phyloP scores from a whole-genome alignment of 1,140 invertebrate species.

The Pogonomyrmex californicus region DNA sequence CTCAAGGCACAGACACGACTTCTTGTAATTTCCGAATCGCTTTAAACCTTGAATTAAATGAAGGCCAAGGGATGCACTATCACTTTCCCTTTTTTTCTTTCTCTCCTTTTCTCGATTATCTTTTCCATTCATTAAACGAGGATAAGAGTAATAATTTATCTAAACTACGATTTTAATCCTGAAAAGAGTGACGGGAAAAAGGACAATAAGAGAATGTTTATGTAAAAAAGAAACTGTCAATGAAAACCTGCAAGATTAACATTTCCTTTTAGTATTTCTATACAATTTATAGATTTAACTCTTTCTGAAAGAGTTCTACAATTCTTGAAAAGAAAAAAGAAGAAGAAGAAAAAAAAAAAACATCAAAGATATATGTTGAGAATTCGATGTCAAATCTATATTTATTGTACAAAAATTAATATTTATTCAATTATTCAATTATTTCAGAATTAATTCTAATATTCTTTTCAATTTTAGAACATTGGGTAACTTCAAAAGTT shows the following conservation, averaged over 20 bases:
- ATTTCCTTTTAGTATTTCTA: background rate
- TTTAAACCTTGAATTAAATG: background rate
- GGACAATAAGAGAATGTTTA: background rate
- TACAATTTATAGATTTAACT: background rate
- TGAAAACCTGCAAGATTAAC: background rate
- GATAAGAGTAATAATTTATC: background rate
- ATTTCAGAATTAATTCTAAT: background rate
- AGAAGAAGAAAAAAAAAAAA: too few species aligned
- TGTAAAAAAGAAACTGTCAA: background rate
- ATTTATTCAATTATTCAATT: background rate
- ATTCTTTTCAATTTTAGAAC: background rate
- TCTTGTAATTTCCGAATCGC: background rate
- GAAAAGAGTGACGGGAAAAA: background rate
- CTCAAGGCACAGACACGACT: background rate
- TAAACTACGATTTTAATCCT: constrained; percentile 52
- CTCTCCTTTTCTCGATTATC: background rate
- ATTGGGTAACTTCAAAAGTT: background rate
- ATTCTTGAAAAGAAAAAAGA: background rate
- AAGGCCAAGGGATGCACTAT: background rate
- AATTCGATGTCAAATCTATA: background rate
- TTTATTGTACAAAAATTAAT: background rate
- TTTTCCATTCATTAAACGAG: background rate
- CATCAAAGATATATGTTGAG: background rate
- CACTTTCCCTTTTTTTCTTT: background rate
- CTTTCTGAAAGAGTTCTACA: background rate